A percentile compares a stretch with the other conserved stretches of the same genome.
phyloP scores from a whole-genome alignment of 1,140 invertebrate species.

The Heterodera carotae region DNA sequence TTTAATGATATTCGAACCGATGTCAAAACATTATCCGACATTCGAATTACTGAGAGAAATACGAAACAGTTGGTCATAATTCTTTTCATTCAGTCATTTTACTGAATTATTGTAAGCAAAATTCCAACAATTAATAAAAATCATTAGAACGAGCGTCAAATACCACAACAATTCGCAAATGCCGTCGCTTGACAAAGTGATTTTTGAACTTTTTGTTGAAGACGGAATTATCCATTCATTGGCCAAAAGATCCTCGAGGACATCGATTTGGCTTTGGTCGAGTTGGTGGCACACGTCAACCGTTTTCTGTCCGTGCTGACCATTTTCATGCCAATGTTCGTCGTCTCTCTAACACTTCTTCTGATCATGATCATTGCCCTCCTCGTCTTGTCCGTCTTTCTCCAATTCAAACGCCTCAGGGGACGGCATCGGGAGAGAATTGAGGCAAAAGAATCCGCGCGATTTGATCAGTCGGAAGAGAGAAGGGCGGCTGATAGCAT shows the following conservation, averaged over 20 bases:
- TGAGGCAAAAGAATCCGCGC: neutral
- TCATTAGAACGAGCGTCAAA: too few relatives aligned
- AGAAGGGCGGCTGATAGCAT: neutral
- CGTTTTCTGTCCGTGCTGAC: conserved; percentile 15
- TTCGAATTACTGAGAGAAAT: too few relatives aligned
- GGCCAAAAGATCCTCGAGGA: conserved; percentile 7
- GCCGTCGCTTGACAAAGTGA: conserved; percentile 18
- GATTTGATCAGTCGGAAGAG: neutral
- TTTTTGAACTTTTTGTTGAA: neutral
- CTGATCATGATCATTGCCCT: conserved; percentile 22
- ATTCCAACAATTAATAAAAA: too few relatives aligned
- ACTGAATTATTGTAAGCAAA: too few relatives aligned
- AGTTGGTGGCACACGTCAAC: conserved; percentile 9
- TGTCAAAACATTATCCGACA: too few relatives aligned
- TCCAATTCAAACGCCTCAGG: conserved; percentile 27
- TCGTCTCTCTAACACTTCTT: conserved; percentile 15
- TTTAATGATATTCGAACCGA: too few relatives aligned
- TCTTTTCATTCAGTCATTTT: too few relatives aligned
- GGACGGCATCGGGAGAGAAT: neutral
- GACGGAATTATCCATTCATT: neutral
- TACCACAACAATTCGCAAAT: neutral
- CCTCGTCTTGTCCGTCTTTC: conserved; percentile 24
- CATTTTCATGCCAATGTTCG: conserved; percentile 27
- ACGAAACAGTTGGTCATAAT: too few relatives aligned
- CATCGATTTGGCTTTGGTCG: conserved; percentile 17